Base-by-base conservation (phyloP, 2,797 vertebrate genomes). In the Sarcoramphus papa region DNA sequence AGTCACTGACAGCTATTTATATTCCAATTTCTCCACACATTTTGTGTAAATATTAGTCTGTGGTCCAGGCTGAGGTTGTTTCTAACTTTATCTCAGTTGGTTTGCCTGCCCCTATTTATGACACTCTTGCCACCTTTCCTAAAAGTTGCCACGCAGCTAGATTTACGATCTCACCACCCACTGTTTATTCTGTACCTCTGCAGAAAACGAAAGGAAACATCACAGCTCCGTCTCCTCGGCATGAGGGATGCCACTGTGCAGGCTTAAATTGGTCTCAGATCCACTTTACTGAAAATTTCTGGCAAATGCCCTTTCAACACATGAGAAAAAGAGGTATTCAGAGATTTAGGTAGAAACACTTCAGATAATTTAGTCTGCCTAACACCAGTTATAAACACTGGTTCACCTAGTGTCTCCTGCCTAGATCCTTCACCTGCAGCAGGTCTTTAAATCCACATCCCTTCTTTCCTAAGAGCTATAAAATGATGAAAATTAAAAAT, bases 11-110 rank as follows among this genome's bases (percentile, higher is more conserved):
- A 80, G 33, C 37, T 93, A 86, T 91, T 95, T 95, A 78, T 95
- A 78, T 79, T 86, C 78, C 65, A 64, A 31, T 88, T 91, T 91
- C 43, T 37, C 72, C 63, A 81, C 74, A 63, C 2, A 28, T 92
- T 91, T 92, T 91, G 75, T 95, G 76, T 74, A 93, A 95, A 94
- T 96, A 93, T 90, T 94, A 85, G 68, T 75, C 72, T 92, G 68
- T 78, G 85, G 72, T 79, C 68, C 82, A 47, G 75, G 57, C 75
- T 90, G 78, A 88, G 78, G 68, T 40, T 88, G 48, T 75, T 93
- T 88, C 95, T 94, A 93, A 93, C 50, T 96, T 92, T 40, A 77
- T 77, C 72, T 80, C 53, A 37, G 45, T 53, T 80, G 68, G 22
- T 90, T 94, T 90, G n/a, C 53, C 50, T 85, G 75, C 6, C 20